A percentile compares a stretch with the other conserved stretches of the same genome.
Conservation (phyloP, 2,113 vertebrate species). For the Eonycteris spelaea region DNA sequence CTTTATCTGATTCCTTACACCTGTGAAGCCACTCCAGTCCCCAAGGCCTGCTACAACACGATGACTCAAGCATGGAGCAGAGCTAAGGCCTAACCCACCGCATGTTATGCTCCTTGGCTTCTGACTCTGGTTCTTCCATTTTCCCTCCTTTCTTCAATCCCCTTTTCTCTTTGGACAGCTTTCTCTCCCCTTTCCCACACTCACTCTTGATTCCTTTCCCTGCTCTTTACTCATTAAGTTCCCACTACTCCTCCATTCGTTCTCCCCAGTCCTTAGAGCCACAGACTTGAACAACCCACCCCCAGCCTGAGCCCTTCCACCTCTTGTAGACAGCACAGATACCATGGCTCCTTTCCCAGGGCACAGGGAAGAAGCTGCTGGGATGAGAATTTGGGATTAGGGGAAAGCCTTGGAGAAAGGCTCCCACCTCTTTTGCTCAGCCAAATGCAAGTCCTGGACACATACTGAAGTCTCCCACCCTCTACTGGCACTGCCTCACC, state of each 20-base stretch:
- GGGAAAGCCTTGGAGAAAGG: neutral
- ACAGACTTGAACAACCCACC: neutral
- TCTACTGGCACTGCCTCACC: neutral
- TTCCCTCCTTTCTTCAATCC: neutral
- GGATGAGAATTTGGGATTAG: neutral
- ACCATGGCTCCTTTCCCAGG: neutral
- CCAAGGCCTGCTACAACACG: neutral
- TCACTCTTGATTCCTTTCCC: neutral
- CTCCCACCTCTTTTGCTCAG: neutral
- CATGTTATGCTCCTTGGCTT: neutral
- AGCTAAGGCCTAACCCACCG: neutral
- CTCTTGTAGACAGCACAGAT: neutral
- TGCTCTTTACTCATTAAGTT: neutral
- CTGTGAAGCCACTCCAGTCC: neutral
- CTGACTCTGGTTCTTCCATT: neutral
- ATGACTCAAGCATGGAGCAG: neutral
- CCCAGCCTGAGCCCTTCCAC: too few relatives aligned
- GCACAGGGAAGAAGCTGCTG: neutral
- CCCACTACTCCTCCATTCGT: neutral
- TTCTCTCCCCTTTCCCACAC: neutral
- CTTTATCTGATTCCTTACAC: neutral
- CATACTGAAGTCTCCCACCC: neutral
- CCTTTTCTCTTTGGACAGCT: neutral
- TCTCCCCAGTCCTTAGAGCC: neutral
- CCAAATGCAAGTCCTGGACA: neutral